phyloP scores from a whole-genome alignment of 2,113 vertebrate genomes.

The Sylvietta virens region DNA sequence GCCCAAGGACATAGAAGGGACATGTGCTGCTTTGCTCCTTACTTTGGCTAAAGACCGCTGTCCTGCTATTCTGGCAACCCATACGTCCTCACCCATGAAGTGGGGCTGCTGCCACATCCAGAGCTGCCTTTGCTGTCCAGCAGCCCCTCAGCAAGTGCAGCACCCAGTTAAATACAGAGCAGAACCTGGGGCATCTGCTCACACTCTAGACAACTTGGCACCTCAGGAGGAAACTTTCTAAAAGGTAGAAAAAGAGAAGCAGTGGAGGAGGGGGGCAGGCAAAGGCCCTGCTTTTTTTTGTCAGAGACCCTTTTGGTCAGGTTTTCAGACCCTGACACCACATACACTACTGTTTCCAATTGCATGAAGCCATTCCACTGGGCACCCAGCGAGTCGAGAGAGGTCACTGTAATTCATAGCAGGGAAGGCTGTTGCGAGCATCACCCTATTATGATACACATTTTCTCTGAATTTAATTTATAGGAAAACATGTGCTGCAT shows the following conservation, averaged over 20 bases:
- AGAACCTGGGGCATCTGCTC: not conserved
- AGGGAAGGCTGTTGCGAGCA: conserved; percentile 19
- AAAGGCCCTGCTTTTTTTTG: not conserved
- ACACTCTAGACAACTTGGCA: not conserved
- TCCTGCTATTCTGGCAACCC: not conserved
- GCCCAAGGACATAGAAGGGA: not conserved
- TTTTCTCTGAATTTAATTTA: conserved; percentile 64
- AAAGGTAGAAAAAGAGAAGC: not conserved
- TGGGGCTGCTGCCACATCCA: not conserved
- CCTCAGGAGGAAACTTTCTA: not conserved
- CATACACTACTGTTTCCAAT: not conserved
- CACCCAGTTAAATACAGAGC: not conserved
- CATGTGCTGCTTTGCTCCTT: not conserved
- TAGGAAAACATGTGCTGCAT: conserved; percentile 50
- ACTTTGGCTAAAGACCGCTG: not conserved
- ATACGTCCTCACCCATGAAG: not conserved
- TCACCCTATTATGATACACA: conserved; percentile 48
- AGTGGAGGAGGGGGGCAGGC: no score
- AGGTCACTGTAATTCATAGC: conserved; percentile 48
- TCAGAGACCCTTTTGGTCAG: not conserved
- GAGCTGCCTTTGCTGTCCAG: not conserved
- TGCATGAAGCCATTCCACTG: not conserved
- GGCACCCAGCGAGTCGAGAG: not conserved
- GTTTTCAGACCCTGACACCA: not conserved
- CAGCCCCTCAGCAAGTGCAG: not conserved